Percentiles rank a stretch among this genome's conserved stretches.
Evolutionary conservation across 2,113 vertebrate genomes (phyloP).

Genomic region (Myotis lucifugus): DNA sequence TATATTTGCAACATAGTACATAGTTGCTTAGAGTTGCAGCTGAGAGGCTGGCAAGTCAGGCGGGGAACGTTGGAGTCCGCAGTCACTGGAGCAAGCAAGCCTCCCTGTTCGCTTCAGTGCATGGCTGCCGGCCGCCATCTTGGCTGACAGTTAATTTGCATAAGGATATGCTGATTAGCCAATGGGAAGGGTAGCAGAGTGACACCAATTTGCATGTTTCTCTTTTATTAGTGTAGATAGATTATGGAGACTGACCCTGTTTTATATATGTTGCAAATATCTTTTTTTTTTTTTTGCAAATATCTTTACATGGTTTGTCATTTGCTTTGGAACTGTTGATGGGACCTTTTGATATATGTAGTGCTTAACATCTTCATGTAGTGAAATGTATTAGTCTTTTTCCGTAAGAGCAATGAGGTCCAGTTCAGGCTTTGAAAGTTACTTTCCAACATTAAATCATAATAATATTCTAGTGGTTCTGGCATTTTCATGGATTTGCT

Average conservation of each 20-base stretch:
- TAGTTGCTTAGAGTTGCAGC: too few species aligned
- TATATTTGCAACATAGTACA: too few species aligned
- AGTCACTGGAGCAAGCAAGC: too few species aligned
- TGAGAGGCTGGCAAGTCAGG: too few species aligned
- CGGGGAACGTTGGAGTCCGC: too few species aligned
- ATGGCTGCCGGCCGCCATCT: too few species aligned
- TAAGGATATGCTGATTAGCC: too few species aligned
- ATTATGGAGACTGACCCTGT: not conserved
- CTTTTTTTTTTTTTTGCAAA: not conserved
- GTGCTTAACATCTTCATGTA: not conserved
- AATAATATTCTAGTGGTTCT: not conserved
- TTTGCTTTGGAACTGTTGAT: not conserved
- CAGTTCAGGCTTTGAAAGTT: not conserved
- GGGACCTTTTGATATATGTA: not conserved
- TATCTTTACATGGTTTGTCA: not conserved
- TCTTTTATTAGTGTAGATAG: too few species aligned
- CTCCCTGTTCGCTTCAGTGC: too few species aligned
- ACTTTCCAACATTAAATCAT: not conserved
- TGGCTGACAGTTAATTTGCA: too few species aligned
- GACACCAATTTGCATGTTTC: too few species aligned
- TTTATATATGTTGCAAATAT: constrained; percentile 1
- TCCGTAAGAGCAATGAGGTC: not conserved
- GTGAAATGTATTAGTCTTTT: not conserved
- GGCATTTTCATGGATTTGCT: not conserved
- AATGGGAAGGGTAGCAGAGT: too few species aligned